These are phyloP conservation scores for Ariopsis seemanni DNA, from an alignment of 2,113 vertebrate species.

Conservation along the genomic window DNA sequence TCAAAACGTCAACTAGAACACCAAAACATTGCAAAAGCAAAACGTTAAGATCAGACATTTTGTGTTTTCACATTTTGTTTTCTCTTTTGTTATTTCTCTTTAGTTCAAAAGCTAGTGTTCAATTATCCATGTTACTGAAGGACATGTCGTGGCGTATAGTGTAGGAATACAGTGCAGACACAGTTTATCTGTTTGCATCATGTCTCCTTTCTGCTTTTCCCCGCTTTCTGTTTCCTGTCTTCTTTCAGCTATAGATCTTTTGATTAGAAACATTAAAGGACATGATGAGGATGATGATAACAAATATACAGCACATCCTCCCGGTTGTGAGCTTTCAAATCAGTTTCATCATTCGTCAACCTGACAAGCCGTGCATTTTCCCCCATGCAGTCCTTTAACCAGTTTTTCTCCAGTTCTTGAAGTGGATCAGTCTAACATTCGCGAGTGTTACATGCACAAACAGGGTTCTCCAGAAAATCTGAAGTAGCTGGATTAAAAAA, in stretches of 20 bases:
- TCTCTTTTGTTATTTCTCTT: not conserved
- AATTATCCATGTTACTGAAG: not conserved
- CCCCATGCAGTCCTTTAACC: not conserved
- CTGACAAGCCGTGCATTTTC: not conserved
- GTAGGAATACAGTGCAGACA: not conserved
- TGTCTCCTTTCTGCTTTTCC: not conserved
- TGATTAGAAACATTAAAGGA: not conserved
- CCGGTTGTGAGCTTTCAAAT: not conserved
- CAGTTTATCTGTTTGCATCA: not conserved
- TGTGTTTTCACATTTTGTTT: not conserved
- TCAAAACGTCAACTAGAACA: not conserved
- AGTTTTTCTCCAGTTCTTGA: slow-evolving; percentile 18
- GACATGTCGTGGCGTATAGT: not conserved
- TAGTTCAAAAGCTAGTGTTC: not conserved
- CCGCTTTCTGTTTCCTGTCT: not conserved
- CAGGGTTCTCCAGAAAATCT: no score
- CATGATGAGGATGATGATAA: not conserved
- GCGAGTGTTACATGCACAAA: no score
- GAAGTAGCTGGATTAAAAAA: no score
- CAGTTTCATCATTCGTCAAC: not conserved
- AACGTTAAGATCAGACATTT: not conserved
- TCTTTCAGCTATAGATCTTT: not conserved
- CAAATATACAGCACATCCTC: not conserved
- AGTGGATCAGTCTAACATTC: not conserved
- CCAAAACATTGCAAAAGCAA: not conserved